phyloP scores from a whole-genome alignment of 2,113 vertebrate genomes.

The Engraulis encrasicolus region DNA sequence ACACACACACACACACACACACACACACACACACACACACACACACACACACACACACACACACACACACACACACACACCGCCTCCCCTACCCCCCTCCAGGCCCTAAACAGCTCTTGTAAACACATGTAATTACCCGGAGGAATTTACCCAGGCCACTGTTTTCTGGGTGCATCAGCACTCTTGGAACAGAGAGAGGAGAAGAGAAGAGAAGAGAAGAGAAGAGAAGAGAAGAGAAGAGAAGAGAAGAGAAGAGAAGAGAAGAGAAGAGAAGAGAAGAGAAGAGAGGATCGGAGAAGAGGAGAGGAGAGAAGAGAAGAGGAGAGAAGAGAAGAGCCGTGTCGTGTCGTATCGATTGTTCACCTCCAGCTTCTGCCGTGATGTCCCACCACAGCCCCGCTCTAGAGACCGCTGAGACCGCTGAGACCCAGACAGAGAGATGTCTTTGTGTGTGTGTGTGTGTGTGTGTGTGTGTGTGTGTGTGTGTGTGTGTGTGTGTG shows the following conservation, averaged over 20 bases:
- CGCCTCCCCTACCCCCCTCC: neutral
- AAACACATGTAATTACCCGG: slow-evolving; percentile 44
- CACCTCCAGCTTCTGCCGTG: neutral
- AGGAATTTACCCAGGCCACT: slow-evolving; percentile 50
- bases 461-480: too few species aligned
- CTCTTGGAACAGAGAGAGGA: neutral
- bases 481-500: too few species aligned
- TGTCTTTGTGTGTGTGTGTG: too few species aligned
- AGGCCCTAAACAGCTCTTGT: slow-evolving; percentile 35
- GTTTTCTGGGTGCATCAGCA: neutral
- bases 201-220: neutral
- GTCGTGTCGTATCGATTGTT: neutral
- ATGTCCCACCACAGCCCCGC: neutral
- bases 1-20: too few species aligned
- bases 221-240: neutral
- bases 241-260: neutral
- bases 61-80: too few species aligned
- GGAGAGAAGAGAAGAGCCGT: too few species aligned
- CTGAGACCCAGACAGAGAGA: neutral
- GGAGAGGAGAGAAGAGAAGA: neutral
- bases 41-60: too few species aligned
- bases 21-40: too few species aligned
- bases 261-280: neutral
- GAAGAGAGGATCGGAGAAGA: too few species aligned
- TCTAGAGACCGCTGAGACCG: neutral